Evolutionary conservation across 1,140 invertebrate species (phyloP).

Genomic region (Gonioctena quinquepunctata): DNA sequence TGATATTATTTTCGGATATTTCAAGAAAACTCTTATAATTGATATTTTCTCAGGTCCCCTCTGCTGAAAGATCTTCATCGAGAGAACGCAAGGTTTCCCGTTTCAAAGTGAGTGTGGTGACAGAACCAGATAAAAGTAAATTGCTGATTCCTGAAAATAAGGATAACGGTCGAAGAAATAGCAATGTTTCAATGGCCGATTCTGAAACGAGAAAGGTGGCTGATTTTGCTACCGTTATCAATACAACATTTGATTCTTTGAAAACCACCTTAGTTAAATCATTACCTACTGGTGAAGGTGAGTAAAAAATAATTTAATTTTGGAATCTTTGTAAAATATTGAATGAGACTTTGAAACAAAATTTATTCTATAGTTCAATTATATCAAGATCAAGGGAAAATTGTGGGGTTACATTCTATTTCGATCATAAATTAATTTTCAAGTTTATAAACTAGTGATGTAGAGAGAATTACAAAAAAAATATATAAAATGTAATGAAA

Average conservation of each 20-base stretch:
- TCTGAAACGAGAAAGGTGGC: constrained; percentile 24
- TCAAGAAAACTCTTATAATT: no score
- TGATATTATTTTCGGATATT: no score
- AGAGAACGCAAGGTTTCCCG: constrained; percentile 48
- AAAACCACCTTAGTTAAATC: constrained; percentile 39
- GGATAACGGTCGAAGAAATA: not conserved
- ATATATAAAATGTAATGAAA: no score
- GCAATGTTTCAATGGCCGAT: not conserved
- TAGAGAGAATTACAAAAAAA: no score
- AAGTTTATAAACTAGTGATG: no score
- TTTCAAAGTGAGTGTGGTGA: constrained; percentile 54
- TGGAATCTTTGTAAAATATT: no score
- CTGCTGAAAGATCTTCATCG: not conserved
- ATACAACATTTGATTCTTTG: constrained; percentile 43
- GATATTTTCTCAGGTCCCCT: not conserved
- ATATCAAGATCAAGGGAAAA: no score
- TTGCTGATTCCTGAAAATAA: constrained; percentile 28
- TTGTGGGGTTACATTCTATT: no score
- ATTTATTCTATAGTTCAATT: no score
- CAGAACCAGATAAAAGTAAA: constrained; percentile 49
- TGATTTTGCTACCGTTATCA: constrained; percentile 43
- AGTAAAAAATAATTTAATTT: no score
- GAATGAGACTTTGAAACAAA: no score
- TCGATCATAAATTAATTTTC: no score
- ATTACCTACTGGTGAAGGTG: constrained; percentile 32